Conservation (phyloP, 2,797 vertebrate species). For the Poeciliopsis infans region DNA sequence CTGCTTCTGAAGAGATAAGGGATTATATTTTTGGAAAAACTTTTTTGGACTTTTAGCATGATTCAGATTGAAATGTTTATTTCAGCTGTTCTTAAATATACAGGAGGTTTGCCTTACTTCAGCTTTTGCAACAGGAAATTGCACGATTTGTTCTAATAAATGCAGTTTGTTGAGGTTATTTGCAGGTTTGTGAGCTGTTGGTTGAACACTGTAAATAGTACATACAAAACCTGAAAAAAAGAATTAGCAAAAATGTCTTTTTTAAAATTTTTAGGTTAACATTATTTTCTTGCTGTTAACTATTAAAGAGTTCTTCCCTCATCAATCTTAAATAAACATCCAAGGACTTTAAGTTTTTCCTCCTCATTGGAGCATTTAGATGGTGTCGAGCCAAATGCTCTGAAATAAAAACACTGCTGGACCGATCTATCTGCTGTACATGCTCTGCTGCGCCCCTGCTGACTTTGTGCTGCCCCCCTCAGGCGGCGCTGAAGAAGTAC, state of each 20-base stretch:
- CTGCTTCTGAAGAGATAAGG: not conserved
- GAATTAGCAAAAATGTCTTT: not conserved
- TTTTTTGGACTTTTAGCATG: not conserved
- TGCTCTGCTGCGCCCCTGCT: constrained; percentile 18
- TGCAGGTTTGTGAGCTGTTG: not conserved
- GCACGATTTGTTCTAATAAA: not conserved
- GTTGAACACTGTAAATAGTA: not conserved
- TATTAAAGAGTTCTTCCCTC: not conserved
- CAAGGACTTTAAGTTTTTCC: not conserved
- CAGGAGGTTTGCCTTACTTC: not conserved
- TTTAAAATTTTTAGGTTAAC: not conserved
- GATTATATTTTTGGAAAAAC: not conserved
- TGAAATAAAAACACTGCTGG: not conserved
- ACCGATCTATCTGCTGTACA: not conserved
- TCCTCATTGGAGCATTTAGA: not conserved
- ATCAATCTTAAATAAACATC: not conserved
- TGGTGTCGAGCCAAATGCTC: not conserved
- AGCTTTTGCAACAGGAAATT: not conserved
- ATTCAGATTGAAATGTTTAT: not conserved
- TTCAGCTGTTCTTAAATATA: not conserved
- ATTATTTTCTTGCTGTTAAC: not conserved
- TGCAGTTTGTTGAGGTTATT: not conserved
- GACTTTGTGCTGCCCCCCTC: constrained; percentile 60
- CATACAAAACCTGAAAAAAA: not conserved
- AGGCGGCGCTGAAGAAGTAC: constrained; percentile 97